phyloP scores from a whole-genome alignment of 2,888 invertebrate species.

The Chalcosyrphus nemorum region DNA sequence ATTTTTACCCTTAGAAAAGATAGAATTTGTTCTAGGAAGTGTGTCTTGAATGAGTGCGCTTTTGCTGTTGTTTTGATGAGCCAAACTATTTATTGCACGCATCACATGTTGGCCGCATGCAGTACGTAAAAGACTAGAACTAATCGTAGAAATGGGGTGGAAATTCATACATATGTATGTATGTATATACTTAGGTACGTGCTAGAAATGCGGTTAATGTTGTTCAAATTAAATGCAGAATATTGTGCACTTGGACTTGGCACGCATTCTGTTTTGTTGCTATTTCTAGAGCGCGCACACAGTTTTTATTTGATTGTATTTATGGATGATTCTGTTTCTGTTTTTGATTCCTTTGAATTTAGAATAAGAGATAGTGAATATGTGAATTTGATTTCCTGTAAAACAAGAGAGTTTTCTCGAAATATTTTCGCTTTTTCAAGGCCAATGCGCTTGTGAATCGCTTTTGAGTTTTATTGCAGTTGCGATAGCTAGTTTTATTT shows the following conservation, averaged over 20 bases:
- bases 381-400: conserved; percentile 16
- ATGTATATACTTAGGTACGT: no score
- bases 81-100: conserved; percentile 63
- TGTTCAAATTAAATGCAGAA: conserved; percentile 57
- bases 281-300: conserved; percentile 32
- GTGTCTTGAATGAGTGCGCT: not conserved
- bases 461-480: not conserved
- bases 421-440: conserved; percentile 4
- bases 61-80: conserved; percentile 19
- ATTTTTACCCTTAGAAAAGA: not conserved
- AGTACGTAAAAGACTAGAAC: conserved; percentile 28
- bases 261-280: conserved; percentile 72
- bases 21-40: conserved; percentile 1
- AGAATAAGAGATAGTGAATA: not conserved
- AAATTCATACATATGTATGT: conserved; percentile 13
- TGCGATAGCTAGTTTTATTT: not conserved
- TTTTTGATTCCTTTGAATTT: conserved; percentile 22
- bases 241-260: conserved; percentile 74
- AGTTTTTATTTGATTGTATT: conserved; percentile 23
- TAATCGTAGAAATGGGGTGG: conserved; percentile 51
- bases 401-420: not conserved
- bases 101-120: conserved; percentile 67
- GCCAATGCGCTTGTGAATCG: no score
- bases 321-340: conserved; percentile 44
- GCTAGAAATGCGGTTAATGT: conserved; percentile 43